These are phyloP conservation scores for Cyprinella venusta DNA, from an alignment of 2,797 vertebrate genomes.

Conservation along the genomic window DNA sequence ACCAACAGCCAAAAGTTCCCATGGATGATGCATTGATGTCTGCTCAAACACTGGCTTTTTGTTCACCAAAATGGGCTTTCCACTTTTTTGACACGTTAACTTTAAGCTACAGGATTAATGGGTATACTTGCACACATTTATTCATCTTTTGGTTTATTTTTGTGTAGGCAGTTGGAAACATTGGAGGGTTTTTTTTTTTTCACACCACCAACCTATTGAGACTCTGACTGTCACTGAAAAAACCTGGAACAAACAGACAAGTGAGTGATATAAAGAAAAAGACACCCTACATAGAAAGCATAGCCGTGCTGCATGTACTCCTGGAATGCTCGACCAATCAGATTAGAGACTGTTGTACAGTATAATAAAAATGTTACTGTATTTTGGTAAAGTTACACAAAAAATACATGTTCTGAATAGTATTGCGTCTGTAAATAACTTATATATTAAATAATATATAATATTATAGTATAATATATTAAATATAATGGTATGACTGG, in stretches of 20 bases:
- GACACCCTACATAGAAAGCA: too few species aligned
- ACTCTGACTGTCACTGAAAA: too few species aligned
- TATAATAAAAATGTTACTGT: background rate
- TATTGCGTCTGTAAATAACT: background rate
- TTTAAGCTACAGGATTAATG: background rate
- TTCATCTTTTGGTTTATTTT: background rate
- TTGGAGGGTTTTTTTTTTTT: background rate
- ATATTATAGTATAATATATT: background rate
- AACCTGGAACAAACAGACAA: too few species aligned
- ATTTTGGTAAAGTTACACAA: background rate
- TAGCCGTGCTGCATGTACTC: too few species aligned
- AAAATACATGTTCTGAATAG: background rate
- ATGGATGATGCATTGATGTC: conserved; percentile 60
- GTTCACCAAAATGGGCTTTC: conserved; percentile 11
- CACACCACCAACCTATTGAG: background rate
- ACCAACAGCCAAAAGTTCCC: conserved; percentile 56
- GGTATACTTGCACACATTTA: background rate
- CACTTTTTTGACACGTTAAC: background rate
- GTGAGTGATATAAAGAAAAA: too few species aligned
- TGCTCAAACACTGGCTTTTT: conserved; percentile 23
- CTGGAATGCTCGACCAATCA: too few species aligned
- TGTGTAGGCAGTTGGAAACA: background rate
- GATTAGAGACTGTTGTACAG: too few species aligned
- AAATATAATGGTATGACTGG: background rate
- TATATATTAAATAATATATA: background rate